These are phyloP conservation scores for Phaenicophaeus curvirostris DNA, from an alignment of 2,797 vertebrate species.

Conservation along the genomic window DNA sequence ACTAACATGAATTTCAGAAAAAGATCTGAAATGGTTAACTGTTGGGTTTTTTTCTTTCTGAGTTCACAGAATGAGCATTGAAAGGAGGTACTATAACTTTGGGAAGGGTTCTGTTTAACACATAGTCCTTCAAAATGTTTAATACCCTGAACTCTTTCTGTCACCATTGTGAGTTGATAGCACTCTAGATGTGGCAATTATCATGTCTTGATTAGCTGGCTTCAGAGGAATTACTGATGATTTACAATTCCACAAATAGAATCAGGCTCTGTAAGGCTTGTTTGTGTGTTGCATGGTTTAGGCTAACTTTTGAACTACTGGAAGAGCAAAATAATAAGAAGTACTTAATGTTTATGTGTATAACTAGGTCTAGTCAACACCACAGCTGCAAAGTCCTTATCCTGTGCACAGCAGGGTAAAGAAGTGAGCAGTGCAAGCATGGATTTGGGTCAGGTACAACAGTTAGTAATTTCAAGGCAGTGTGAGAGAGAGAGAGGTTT, in stretches of 20 bases:
- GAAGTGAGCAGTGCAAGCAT: background rate
- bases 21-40: background rate
- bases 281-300: conserved; percentile 13
- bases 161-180: background rate
- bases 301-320: conserved; percentile 11
- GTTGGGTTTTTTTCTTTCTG: background rate
- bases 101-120: background rate
- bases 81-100: background rate
- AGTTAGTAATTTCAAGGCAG: background rate
- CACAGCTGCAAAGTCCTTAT: background rate
- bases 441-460: background rate
- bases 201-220: background rate
- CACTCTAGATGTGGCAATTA: background rate
- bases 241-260: conserved; percentile 12
- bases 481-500: background rate
- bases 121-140: background rate
- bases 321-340: conserved; percentile 9
- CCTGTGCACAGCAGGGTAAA: background rate
- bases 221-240: conserved; percentile 9
- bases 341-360: background rate
- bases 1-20: background rate
- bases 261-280: background rate
- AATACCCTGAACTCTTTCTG: background rate
- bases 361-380: background rate
- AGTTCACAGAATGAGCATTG: background rate